Evolutionary conservation across 35 echinoderm and acorn worm species (phyloP).

Genomic region (Lytechinus variegatus): DNA sequence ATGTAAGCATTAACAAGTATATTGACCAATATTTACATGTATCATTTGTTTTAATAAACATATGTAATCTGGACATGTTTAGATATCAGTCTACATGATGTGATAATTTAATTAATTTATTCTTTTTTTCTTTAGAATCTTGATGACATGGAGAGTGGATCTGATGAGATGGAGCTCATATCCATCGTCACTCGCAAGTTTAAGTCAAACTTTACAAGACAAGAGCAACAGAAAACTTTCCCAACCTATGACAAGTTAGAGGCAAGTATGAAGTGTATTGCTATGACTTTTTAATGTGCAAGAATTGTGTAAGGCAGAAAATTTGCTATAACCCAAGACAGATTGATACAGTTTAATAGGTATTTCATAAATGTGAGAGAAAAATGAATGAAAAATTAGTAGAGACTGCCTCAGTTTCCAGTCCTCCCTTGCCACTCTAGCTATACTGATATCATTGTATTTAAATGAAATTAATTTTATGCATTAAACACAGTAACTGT

Average conservation of each 20-base stretch:
- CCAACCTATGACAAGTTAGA: conserved; percentile 98
- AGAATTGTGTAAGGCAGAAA: neutral
- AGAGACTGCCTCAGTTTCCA: neutral
- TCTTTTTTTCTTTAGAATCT: conserved; percentile 70
- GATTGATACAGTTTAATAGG: neutral
- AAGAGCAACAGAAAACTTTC: conserved; percentile 95
- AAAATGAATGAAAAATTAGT: neutral
- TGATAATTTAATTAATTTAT: neutral
- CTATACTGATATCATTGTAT: neutral
- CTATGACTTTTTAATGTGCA: neutral
- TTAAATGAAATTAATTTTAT: too few species aligned
- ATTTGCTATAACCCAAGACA: neutral
- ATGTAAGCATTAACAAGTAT: too few species aligned
- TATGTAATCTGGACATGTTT: neutral
- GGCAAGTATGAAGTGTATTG: conserved; percentile 51
- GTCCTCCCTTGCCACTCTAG: conserved; percentile 62
- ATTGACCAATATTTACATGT: too few species aligned
- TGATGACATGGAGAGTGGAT: conserved; percentile 67
- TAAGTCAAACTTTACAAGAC: conserved; percentile 76
- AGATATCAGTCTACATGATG: neutral
- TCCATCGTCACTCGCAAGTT: conserved; percentile 85
- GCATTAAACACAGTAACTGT: too few species aligned
- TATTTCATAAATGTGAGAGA: neutral
- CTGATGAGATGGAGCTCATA: conserved; percentile 97
- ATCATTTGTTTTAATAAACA: neutral